Evolutionary conservation across 2,888 invertebrate species (phyloP), one percentile per base, ranked within the genome.

Genomic region (Sussaba pulchella): DNA sequence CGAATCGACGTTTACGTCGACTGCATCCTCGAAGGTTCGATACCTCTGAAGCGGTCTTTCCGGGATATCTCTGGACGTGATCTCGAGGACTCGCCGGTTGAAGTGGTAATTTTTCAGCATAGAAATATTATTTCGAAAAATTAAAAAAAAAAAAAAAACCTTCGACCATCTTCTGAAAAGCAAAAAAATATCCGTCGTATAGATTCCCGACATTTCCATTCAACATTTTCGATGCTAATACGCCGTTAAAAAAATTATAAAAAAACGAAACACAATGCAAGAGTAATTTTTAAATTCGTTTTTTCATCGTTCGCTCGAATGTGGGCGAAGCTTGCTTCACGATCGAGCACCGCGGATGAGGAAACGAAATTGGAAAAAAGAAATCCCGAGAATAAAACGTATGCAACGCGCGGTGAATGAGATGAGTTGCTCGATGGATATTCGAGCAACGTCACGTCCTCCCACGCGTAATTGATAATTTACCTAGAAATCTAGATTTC

Each of bases 1-100:
- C 94, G 93, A 82, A 94, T 96, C 19, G 94, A 94, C 84, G 91
- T 96, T 31, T 94, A 94, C 85, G 93, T 95, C 2, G 95, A 96
- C 85, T 96, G 96, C 88, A 93, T 93, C 26, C 93, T 94, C 0
- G 94, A 95, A 78, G 96, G 95, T 45, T 94, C 94, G 91, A 94
- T 96, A 24, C 92, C 93, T 9, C 81, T 92, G 72, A 90, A 87
- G 36, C 89, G 86, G 61, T 91, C 89, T 14, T 89, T 93, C 57
- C 89, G 88, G 24, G 90, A 92, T 54, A 89, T 93, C 83, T 88
- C 89, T 17, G 80, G 86, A n/a, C 81, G 78, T n/a, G 86, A 88
- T 74, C 14, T 45, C 10, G 81, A 86, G 54, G 81, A 86, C 80
- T 75, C 88, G 83, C 17, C 76, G n/a, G 73, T 92, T 6, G 87